These are phyloP conservation scores for Riparia riparia DNA, from an alignment of 2,113 vertebrate species.

Conservation along the genomic window DNA sequence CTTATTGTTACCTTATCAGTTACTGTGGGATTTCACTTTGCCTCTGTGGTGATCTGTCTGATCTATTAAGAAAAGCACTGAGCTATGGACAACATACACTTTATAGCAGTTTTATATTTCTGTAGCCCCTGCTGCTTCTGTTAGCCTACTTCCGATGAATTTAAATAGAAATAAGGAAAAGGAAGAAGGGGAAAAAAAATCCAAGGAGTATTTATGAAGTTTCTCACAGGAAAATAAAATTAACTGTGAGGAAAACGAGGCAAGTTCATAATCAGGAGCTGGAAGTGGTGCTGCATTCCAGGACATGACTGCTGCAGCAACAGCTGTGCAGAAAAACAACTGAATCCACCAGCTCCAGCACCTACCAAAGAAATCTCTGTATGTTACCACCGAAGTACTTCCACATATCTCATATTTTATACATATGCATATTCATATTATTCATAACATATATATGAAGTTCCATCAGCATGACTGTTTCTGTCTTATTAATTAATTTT, in stretches of 20 bases:
- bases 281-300: not conserved
- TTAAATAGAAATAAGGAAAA: constrained; percentile 2
- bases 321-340: not conserved
- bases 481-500: constrained; percentile 20
- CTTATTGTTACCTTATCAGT: constrained; percentile 49
- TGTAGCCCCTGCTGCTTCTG: constrained; percentile 24
- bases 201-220: not conserved
- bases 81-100: constrained; percentile 48
- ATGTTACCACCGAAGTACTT: not conserved
- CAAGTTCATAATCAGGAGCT: not conserved
- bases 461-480: not conserved
- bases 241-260: not conserved
- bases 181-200: not conserved
- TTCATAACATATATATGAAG: not conserved
- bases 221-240: not conserved
- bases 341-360: not conserved
- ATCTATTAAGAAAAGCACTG: constrained; percentile 60
- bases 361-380: not conserved
- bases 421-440: not conserved
- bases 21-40: constrained; percentile 51
- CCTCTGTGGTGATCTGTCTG: constrained; percentile 50
- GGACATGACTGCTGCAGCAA: not conserved
- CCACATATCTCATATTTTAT: not conserved
- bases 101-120: constrained; percentile 53
- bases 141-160: constrained; percentile 5